A percentile compares a stretch with the other conserved stretches of the same genome.
Evolutionary conservation across 1,140 invertebrate species (phyloP).

Genomic region (Formica selysi): DNA sequence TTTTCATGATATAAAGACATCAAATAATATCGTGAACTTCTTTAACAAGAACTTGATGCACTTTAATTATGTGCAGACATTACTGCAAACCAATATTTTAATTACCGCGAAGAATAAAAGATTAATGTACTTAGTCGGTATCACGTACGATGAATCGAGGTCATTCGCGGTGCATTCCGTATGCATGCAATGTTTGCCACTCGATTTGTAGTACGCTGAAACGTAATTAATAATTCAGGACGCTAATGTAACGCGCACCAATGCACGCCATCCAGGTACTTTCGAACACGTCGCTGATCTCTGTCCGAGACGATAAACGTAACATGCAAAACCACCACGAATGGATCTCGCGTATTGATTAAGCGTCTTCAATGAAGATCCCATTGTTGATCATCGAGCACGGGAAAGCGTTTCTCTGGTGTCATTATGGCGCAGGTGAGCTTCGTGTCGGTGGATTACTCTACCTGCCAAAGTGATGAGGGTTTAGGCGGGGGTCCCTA

Average conservation of each 20-base stretch:
- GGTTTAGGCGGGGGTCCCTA: constrained; percentile 75
- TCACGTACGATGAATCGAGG: constrained; percentile 66
- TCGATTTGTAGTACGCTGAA: constrained; percentile 72
- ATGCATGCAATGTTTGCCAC: constrained; percentile 63
- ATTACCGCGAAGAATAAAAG: constrained; percentile 62
- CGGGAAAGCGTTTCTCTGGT: neutral
- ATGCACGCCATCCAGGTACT: constrained; percentile 1
- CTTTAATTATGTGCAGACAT: neutral
- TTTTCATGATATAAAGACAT: neutral
- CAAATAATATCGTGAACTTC: neutral
- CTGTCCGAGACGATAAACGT: constrained; percentile 1
- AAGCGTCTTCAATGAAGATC: neutral
- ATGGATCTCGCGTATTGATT: constrained; percentile 17
- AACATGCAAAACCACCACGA: neutral
- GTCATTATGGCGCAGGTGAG: constrained; percentile 69
- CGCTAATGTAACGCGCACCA: constrained; percentile 62
- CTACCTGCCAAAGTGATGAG: constrained; percentile 73
- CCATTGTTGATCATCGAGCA: constrained; percentile 30
- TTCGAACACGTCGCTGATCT: constrained; percentile 12
- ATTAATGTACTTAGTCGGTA: constrained; percentile 72
- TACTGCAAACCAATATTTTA: constrained; percentile 41
- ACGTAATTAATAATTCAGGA: constrained; percentile 74
- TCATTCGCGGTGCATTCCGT: constrained; percentile 70
- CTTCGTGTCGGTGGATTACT: constrained; percentile 66
- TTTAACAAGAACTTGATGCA: neutral